A percentile compares a stretch with the other conserved stretches of the same genome.
phyloP scores from a whole-genome alignment of 2,888 invertebrate genomes.

The Prenolepis imparis region DNA sequence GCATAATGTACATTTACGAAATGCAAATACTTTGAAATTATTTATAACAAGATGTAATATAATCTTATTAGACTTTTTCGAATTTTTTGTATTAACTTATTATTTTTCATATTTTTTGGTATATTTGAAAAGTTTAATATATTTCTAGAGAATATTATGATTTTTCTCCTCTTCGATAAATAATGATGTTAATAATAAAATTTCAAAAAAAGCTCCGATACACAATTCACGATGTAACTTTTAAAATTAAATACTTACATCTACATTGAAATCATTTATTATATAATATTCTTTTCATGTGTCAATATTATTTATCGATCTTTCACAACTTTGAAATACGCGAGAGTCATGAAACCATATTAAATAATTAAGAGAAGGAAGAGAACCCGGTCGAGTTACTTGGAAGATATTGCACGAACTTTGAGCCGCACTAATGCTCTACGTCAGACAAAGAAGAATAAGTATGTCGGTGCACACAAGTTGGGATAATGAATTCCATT shows the following conservation, averaged over 20 bases:
- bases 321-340: background rate
- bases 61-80: background rate
- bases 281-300: background rate
- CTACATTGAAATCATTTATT: background rate
- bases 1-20: background rate
- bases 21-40: background rate
- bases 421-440: background rate
- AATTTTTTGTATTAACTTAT: background rate
- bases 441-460: background rate
- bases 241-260: background rate
- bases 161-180: background rate
- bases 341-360: background rate
- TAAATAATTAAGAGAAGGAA: conserved; percentile 2
- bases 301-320: background rate
- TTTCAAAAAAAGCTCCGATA: background rate
- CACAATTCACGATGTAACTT: background rate
- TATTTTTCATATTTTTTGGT: background rate
- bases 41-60: background rate
- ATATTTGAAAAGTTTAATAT: background rate
- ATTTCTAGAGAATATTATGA: background rate
- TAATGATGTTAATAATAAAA: background rate
- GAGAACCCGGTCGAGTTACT: conserved; percentile 4
- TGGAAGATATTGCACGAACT: conserved; percentile 25
- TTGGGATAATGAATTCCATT: conserved; percentile 54
- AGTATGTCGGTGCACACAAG: conserved; percentile 18